Evolutionary conservation across 2,888 invertebrate species (phyloP), one percentile per base, ranked within the genome.

Genomic region (Cyclophora albipunctata): DNA sequence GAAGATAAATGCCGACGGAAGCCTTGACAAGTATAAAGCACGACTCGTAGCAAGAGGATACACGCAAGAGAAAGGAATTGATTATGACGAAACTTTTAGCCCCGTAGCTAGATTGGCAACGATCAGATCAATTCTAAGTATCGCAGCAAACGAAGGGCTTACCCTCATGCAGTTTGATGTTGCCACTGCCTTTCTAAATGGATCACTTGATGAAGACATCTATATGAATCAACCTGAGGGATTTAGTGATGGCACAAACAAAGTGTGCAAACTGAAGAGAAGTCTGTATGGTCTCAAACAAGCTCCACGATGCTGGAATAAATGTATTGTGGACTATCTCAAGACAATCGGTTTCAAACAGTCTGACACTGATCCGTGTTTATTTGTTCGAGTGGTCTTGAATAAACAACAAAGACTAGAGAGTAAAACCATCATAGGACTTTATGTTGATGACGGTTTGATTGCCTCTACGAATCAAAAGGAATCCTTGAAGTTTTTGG

Each of bases 251-350:
- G 42, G 50, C 42, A 40, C 34, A 5, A 42, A 52, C 42, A 58
- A 58, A 41, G 56, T 58, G 7, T 54, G 55, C 46, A 44, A 54
- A 5, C 40, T 58, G 6, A 34, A 42, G 3, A 59, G 54, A 42
- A 49, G 55, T 37, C 51, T 59, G 34, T 59, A 59, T 48, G 57
- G 54, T 0, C 41, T 58, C 5, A 55, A 56, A 50, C 55, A 55
- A 34, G 47, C 53, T 4, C 50, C 52, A 34, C 35, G 53, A n/a
- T 43, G 47, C 40, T 59, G 57, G 55, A 41, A 41, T 48, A 7
- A 33, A 48, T 41, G 5, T 6, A 5, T 40, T 45, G 7, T 45
- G 20, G 20, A 20, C 20, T 48, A 34, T 41, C 4, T 34, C 7
- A 44, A 34, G 34, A 34, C 34, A 34, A 34, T 20, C 20, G 20